Evolutionary conservation across 2,888 invertebrate species (phyloP), one percentile per base, ranked within the genome.

Genomic region (Meiosimyza decipiens): DNA sequence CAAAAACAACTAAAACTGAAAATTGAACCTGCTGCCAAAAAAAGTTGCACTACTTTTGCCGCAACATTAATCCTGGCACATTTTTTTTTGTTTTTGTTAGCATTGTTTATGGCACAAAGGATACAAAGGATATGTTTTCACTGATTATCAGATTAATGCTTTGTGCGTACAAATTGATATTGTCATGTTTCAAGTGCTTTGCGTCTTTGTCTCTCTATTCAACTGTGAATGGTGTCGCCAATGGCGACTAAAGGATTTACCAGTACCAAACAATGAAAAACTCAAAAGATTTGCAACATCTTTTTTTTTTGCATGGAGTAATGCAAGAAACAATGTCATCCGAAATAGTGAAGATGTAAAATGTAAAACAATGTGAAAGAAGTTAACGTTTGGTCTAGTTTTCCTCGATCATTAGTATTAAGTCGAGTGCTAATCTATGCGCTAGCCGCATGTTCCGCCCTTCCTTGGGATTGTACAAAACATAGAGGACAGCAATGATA

Each of bases 121-220:
- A 79, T 80, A 86, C 86, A 86, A 86, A 85, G 81, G 86, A 84
- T 82, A 82, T 86, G 86, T 86, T 86, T 86, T 84, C 84, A 84
- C 84, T 85, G 86, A 86, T 86, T 86, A 86, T 84, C 82, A 83
- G 86, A 85, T 86, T 86, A 84, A 81, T 78, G 81, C 82, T 86
- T 86, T 86, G 87, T 86, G 81, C 79, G 82, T 80, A 86, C 85
- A 86, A 86, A 86, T 86, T 86, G 86, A 85, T 85, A 84, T 83
- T 83, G 85, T 85, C 84, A 85, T 83, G 82, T 84, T 84, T 86
- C 86, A 86, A 86, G 84, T 85, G 84, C 83, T 74, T 77, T 64
- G 63, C 15, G 70, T 52, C 69, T 73, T 65, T 73, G 76, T 73
- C 70, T 73, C 28, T 9, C 54, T 50, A 64, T 60, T 69, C 73